These are phyloP conservation scores for Azorinus chamasolen DNA, from an alignment of 2,888 invertebrate genomes.

Conservation along the genomic window DNA sequence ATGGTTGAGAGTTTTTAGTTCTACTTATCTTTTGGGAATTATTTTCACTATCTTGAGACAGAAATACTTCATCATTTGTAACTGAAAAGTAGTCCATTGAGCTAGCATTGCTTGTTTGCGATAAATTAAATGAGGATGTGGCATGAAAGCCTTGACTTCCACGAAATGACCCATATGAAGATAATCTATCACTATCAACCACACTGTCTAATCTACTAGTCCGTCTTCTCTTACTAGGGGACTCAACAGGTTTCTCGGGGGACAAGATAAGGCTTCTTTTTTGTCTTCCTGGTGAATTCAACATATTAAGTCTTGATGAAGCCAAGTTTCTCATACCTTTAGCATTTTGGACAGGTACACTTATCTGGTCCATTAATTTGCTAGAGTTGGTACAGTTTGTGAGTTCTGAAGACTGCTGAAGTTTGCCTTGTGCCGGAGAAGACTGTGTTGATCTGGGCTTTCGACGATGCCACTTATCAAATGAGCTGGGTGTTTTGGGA, in stretches of 20 bases:
- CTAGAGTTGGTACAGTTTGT: background rate
- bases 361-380: background rate
- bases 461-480: conserved; percentile 74
- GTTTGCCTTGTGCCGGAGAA: conserved; percentile 43
- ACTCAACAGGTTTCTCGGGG: conserved; percentile 44
- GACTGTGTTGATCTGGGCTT: conserved; percentile 56
- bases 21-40: background rate
- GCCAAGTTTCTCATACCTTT: too few species aligned
- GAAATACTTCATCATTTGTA: conserved; percentile 71
- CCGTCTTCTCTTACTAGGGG: conserved; percentile 53
- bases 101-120: conserved; percentile 51
- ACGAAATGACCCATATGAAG: background rate
- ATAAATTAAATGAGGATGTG: conserved; percentile 45
- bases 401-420: background rate
- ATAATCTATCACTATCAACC: background rate
- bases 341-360: background rate
- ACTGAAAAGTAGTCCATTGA: conserved; percentile 68
- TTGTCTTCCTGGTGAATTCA: conserved; percentile 19
- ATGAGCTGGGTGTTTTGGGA: conserved; percentile 68
- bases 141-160: conserved; percentile 74
- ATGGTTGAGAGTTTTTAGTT: too few species aligned
- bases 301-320: too few species aligned
- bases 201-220: conserved; percentile 10
- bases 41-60: conserved; percentile 27
- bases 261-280: conserved; percentile 63